These are phyloP conservation scores for Hyphantria cunea DNA, from an alignment of 1,140 invertebrate species.

Conservation along the genomic window DNA sequence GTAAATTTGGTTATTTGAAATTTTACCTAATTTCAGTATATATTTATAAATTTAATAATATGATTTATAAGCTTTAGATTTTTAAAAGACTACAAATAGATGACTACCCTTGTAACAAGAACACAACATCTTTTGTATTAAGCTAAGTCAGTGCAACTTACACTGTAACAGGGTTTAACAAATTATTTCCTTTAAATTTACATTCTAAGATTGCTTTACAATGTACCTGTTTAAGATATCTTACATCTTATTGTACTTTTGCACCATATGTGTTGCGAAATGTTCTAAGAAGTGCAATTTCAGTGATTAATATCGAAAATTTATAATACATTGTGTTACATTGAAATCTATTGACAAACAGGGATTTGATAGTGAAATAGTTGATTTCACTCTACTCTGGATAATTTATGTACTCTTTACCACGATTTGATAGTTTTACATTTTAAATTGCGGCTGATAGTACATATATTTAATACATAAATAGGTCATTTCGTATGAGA, in stretches of 20 bases:
- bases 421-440: not conserved
- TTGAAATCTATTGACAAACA: not conserved
- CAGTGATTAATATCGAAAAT: constrained; percentile 15
- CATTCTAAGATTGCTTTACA: constrained; percentile 4
- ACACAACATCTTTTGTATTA: constrained; percentile 6
- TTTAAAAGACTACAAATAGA: not conserved
- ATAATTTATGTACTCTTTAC: constrained; percentile 11
- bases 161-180: not conserved
- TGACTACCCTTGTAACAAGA: too few relatives aligned
- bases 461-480: constrained; percentile 13
- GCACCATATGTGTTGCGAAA: too few relatives aligned
- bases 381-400: not conserved
- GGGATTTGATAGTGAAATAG: not conserved
- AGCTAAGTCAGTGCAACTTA: constrained; percentile 5
- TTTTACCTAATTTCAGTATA: constrained; percentile 15
- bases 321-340: not conserved
- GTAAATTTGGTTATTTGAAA: not conserved
- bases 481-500: not conserved
- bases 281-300: constrained; percentile 16
- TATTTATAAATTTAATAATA: not conserved
- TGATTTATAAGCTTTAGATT: not conserved
- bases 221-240: constrained; percentile 26
- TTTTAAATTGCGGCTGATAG: constrained; percentile 8
- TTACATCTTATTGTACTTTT: not conserved
- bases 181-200: too few relatives aligned